Conservation (phyloP, 2,797 vertebrate species). For the Gobionotothen gibberifrons region DNA sequence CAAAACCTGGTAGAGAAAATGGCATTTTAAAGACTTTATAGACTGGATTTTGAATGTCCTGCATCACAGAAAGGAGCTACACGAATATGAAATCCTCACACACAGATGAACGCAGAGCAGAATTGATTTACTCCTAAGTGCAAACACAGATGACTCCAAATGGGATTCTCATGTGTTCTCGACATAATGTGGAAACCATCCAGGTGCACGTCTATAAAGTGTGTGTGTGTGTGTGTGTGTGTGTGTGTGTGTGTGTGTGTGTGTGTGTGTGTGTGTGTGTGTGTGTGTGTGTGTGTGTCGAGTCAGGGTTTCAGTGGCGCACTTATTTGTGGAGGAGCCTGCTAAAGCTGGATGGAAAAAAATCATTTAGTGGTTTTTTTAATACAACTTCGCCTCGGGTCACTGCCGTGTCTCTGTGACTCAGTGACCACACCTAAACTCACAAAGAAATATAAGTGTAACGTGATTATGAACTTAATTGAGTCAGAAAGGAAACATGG, state of each 20-base stretch:
- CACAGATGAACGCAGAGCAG: not conserved
- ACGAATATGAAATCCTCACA: constrained; percentile 6
- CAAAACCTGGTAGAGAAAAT: constrained; percentile 13
- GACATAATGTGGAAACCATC: constrained; percentile 42
- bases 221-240: constrained; percentile 7
- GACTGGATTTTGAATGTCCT: not conserved
- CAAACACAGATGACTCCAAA: constrained; percentile 35
- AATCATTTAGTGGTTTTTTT: constrained; percentile 38
- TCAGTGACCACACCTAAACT: constrained; percentile 40
- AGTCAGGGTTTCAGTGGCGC: constrained; percentile 14
- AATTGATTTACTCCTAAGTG: constrained; percentile 26
- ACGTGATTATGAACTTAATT: constrained; percentile 28
- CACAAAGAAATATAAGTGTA: constrained; percentile 31
- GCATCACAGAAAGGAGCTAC: not conserved
- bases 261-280: constrained; percentile 33
- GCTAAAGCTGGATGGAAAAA: constrained; percentile 44
- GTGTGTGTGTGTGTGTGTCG: constrained; percentile 24
- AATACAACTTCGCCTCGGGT: constrained; percentile 28
- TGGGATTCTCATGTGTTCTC: constrained; percentile 40
- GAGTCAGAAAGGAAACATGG: constrained; percentile 9
- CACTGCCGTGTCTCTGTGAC: constrained; percentile 37
- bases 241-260: constrained; percentile 45
- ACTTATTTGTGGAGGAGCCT: not conserved
- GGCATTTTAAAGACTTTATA: not conserved
- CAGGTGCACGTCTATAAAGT: constrained; percentile 13